These are phyloP conservation scores for Belgica antarctica DNA, from an alignment of 2,888 invertebrate species.

Conservation along the genomic window DNA sequence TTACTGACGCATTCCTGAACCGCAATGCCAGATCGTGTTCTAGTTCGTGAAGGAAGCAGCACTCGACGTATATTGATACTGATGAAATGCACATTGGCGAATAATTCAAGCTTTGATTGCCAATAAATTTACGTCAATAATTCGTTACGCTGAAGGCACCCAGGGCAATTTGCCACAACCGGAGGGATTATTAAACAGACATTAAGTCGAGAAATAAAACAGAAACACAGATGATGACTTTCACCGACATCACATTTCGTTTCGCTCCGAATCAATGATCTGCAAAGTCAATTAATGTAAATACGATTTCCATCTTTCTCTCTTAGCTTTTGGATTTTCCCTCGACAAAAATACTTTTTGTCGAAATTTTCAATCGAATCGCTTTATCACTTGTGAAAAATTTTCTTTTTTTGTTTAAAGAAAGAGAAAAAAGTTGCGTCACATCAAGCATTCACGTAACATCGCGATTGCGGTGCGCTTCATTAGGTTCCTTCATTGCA, in stretches of 20 bases:
- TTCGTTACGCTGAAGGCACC: neutral
- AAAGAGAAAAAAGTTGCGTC: neutral
- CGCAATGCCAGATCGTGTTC: too few species aligned
- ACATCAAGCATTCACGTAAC: neutral
- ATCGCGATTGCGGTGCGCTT: neutral
- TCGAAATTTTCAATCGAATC: too few species aligned
- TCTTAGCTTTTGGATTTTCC: too few species aligned
- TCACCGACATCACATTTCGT: neutral
- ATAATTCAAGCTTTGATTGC: constrained; percentile 9
- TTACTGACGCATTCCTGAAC: too few species aligned
- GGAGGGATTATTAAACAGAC: neutral
- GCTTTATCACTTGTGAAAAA: neutral
- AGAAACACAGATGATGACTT: neutral
- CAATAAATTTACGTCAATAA: neutral
- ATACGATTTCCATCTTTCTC: neutral
- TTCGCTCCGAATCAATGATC: constrained; percentile 3
- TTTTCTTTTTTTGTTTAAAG: neutral
- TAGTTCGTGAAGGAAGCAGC: too few species aligned
- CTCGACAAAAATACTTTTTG: too few species aligned
- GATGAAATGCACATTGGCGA: too few species aligned
- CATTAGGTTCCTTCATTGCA: neutral
- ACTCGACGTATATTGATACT: too few species aligned
- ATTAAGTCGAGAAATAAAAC: neutral
- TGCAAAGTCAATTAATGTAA: neutral
- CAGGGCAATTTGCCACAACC: neutral